Conservation (phyloP, 2,797 vertebrate genomes). For the Sebastes taczanowskii region DNA sequence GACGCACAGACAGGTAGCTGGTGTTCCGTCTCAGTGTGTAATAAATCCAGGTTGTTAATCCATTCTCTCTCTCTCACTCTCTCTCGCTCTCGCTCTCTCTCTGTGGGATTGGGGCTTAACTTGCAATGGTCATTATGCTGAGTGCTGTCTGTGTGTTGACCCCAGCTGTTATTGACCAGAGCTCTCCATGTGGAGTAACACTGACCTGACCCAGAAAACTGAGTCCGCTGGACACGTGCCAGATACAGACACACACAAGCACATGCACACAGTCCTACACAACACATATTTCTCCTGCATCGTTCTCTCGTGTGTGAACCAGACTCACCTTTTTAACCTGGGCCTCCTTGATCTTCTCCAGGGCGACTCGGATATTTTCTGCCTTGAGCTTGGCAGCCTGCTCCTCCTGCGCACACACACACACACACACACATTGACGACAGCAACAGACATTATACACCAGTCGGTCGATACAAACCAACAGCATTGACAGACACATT, state of each 20-base stretch:
- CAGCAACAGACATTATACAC: background rate
- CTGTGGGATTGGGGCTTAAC: conserved; percentile 46
- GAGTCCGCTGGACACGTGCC: conserved; percentile 36
- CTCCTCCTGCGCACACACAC: conserved; percentile 86
- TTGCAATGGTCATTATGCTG: conserved; percentile 57
- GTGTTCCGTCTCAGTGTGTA: background rate
- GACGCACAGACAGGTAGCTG: conserved; percentile 32
- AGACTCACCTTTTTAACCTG: conserved; percentile 95
- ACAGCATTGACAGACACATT: background rate
- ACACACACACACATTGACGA: background rate
- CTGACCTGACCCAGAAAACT: conserved; percentile 78
- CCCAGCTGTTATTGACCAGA: conserved; percentile 69
- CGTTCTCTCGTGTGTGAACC: background rate
- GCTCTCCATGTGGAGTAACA: conserved; percentile 59
- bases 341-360: conserved; percentile 99
- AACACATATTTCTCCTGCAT: background rate
- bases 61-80: conserved; percentile 14
- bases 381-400: conserved; percentile 97
- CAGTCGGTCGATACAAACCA: background rate
- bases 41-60: conserved; percentile 69
- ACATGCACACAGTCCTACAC: background rate
- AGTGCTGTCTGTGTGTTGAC: conserved; percentile 44
- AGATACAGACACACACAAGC: background rate
- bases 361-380: conserved; percentile 93
- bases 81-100: background rate